Base-by-base conservation (phyloP, 2,113 vertebrate genomes). In the Cottus gobio region DNA sequence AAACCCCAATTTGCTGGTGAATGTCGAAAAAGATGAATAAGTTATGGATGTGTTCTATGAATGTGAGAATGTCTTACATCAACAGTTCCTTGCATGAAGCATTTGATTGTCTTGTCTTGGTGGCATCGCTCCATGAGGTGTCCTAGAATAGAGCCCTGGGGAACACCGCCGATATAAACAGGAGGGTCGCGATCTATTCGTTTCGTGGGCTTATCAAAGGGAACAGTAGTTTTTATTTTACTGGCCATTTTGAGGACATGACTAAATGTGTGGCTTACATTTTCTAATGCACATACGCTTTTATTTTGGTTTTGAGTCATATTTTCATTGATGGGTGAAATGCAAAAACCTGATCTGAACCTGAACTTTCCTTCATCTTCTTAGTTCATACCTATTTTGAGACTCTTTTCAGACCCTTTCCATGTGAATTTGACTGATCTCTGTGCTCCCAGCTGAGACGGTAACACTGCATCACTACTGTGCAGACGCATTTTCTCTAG, bases 161-260 rank as follows among this genome's bases (percentile, higher is more conserved):
- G 74, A 79, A 87, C 68, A 16, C 82, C 74, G 28, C 34, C 11
- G 18, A 18, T 60, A 24, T 3, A 16, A 75, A 50, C n/a, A 30
- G 31, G 26, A 39, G 46, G 57, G 67, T 79, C 5, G 46, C 50
- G 78, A 46, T 71, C 52, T 54, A 18, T 18, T 60, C 5, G 15
- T 60, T 31, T 30, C 15, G 30, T 54, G n/a, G 48, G n/a, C 57
- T 75, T 64, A 28, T 80, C 67, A 80, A 52, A 84, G 91, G 91
- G 89, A 90, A 87, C 85, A 90, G 72, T 34, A 72, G 71, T 76
- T 83, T 87, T 79, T 75, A 26, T 63, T 65, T 78, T 64, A 64
- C 39, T 13, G 71, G 71, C 73, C 66, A 82, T 83, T 79, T 85
- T 77, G 12, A 79, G 46, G 48, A 89, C 24, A 39, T 54, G 52